Percentiles rank a stretch among this genome's conserved stretches.
Evolutionary conservation across 2,888 invertebrate genomes (phyloP).

Genomic region (Luperina testacea): DNA sequence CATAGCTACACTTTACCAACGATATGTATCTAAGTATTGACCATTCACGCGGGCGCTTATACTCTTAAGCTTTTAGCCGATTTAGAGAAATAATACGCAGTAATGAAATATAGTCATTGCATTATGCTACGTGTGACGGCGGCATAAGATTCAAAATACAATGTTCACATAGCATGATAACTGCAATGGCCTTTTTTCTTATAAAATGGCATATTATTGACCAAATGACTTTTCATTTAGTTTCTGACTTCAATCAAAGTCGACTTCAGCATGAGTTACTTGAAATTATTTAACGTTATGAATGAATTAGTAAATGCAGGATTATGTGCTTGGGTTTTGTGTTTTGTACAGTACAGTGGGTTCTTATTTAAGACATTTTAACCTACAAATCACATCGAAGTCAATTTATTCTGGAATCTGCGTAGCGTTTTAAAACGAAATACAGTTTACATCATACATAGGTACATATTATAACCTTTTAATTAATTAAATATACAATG

Average conservation of each 20-base stretch:
- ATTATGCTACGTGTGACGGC: conserved; percentile 20
- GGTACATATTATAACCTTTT: conserved; percentile 62
- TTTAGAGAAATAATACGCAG: conserved; percentile 51
- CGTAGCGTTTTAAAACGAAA: conserved; percentile 55
- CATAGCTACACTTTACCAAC: conserved; percentile 73
- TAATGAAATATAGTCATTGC: conserved; percentile 36
- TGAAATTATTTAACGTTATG: conserved; percentile 33
- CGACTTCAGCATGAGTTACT: conserved; percentile 38
- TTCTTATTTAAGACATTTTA: conserved; percentile 49
- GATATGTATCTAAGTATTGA: conserved; percentile 80
- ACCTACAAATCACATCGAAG: conserved; percentile 63
- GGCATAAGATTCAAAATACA: conserved; percentile 35
- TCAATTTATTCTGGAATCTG: conserved; percentile 61
- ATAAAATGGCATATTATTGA: conserved; percentile 43
- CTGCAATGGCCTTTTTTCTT: conserved; percentile 35
- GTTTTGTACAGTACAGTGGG: conserved; percentile 57
- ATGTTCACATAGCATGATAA: conserved; percentile 21
- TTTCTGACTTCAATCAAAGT: conserved; percentile 46
- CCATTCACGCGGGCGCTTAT: conserved; percentile 67
- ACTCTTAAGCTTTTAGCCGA: conserved; percentile 61
- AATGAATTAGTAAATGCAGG: conserved; percentile 60
- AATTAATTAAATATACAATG: conserved; percentile 69
- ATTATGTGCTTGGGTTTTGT: conserved; percentile 55
- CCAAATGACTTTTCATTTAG: conserved; percentile 19
- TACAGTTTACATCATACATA: conserved; percentile 59